These are phyloP conservation scores for Neoniphon sammara DNA, from an alignment of 2,797 vertebrate genomes.

Conservation along the genomic window DNA sequence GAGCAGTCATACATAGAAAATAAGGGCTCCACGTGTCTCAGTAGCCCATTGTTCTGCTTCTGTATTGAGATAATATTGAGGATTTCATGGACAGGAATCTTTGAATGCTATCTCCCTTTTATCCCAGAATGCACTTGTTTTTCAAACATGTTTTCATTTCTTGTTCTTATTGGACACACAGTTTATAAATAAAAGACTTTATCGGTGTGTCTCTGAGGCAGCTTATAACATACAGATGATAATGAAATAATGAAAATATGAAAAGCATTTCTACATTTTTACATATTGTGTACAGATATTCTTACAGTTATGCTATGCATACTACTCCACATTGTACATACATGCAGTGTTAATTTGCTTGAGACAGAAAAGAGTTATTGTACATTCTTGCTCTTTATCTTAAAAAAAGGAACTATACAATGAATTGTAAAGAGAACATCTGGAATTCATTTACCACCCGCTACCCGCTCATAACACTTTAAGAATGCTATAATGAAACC, in stretches of 20 bases:
- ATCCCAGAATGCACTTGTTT: conserved; percentile 59
- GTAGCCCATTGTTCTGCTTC: conserved; percentile 60
- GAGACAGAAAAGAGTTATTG: conserved; percentile 59
- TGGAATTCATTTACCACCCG: conserved; percentile 70
- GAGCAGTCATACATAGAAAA: conserved; percentile 59
- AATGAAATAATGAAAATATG: conserved; percentile 53
- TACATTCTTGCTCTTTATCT: conserved; percentile 57
- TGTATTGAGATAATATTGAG: conserved; percentile 54
- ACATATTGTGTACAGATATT: conserved; percentile 59
- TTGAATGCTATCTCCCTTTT: conserved; percentile 52
- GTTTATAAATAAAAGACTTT: conserved; percentile 59
- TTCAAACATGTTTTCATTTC: conserved; percentile 51
- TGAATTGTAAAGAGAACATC: conserved; percentile 63
- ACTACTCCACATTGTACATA: conserved; percentile 49
- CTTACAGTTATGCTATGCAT: conserved; percentile 42
- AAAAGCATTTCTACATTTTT: conserved; percentile 40
- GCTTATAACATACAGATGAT: conserved; percentile 58
- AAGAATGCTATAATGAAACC: conserved; percentile 71
- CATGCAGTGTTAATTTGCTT: conserved; percentile 60
- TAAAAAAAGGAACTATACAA: conserved; percentile 58
- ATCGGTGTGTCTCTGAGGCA: conserved; percentile 57
- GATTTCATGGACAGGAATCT: conserved; percentile 49
- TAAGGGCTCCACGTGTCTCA: conserved; percentile 52
- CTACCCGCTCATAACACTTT: conserved; percentile 61
- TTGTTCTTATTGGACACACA: conserved; percentile 65